A percentile compares a stretch with the other conserved stretches of the same genome.
These are phyloP conservation scores for Saccostrea echinata DNA, from an alignment of 1,140 invertebrate genomes.

Conservation along the genomic window DNA sequence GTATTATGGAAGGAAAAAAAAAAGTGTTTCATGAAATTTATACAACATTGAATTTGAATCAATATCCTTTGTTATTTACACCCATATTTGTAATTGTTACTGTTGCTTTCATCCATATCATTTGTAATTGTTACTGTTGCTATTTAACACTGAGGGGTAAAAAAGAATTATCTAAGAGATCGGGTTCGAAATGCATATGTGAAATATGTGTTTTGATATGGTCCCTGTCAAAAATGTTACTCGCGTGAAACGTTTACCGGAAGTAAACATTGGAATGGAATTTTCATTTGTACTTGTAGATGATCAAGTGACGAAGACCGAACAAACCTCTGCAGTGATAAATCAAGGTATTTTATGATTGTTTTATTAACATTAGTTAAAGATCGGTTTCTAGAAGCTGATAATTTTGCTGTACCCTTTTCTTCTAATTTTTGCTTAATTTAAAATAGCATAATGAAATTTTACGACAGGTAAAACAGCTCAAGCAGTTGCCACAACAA, in stretches of 20 bases:
- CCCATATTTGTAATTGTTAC: too few species aligned
- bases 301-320: constrained; percentile 11
- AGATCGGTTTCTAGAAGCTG: constrained; percentile 25
- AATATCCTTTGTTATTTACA: constrained; percentile 39
- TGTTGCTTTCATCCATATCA: not conserved
- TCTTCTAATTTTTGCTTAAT: not conserved
- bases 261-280: constrained; percentile 5
- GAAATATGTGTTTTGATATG: constrained; percentile 27
- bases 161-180: not conserved
- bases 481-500: too few species aligned
- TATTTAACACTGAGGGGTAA: not conserved
- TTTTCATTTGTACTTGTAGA: constrained; percentile 29
- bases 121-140: constrained; percentile 24
- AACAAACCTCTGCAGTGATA: not conserved
- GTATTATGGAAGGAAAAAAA: not conserved
- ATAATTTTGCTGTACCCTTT: constrained; percentile 15
- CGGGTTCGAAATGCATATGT: not conserved
- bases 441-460: too few species aligned
- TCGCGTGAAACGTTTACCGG: constrained; percentile 29
- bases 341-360: constrained; percentile 33
- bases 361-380: too few species aligned
- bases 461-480: too few species aligned
- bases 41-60: constrained; percentile 39
- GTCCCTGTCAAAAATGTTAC: constrained; percentile 24
- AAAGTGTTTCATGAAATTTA: not conserved